Base-by-base conservation (phyloP, 2,888 invertebrate genomes). In the Thereva nobilitata region DNA sequence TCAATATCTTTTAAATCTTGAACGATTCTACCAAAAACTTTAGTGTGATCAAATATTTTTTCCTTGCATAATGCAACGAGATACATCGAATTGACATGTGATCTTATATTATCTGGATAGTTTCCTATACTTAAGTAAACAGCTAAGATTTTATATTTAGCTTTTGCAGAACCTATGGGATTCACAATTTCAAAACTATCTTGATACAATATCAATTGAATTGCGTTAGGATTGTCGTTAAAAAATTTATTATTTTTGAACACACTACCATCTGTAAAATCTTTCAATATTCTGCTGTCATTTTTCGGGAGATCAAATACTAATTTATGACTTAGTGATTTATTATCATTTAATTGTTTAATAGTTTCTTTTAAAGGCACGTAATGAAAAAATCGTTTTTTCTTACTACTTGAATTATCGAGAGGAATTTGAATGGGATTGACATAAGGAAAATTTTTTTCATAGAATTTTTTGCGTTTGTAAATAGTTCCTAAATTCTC, bases 1-100 rank as follows among this genome's bases (percentile, higher is more conserved):
- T 70, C 70, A 52, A 70, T 38, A 34, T 34, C 44, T 35, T 23
- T 61, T 65, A 69, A 50, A 67, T 69, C 67, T 23, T 47, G 4
- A 9, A 69, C 61, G 2, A 69, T 45, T 45, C 45, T 45, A 45
- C 45, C 5, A 45, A 45, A 45, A 45, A 45, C 45, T 45, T 45
- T 45, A 45, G 45, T 45, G 45, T 45, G 45, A 45, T 45, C 45
- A 5, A 45, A 45, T 45, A 45, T 45, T 45, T 45, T 45, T 45
- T 7, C 45, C 45, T 45, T 45, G 45, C 45, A 45, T 45, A 45
- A 45, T 45, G 45, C 45, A 45, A 45, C 45, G 45, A 45, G 23
- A 23, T 23, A 23, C 23, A 23, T 23, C 2, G 23, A 23, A 23
- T 23, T 23, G 23, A 23, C 23, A 23, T 23, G 23, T 23, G 23